Evolutionary conservation across 2,113 vertebrate genomes (phyloP), one percentile per base, ranked within the genome.

Genomic region (Naja naja): DNA sequence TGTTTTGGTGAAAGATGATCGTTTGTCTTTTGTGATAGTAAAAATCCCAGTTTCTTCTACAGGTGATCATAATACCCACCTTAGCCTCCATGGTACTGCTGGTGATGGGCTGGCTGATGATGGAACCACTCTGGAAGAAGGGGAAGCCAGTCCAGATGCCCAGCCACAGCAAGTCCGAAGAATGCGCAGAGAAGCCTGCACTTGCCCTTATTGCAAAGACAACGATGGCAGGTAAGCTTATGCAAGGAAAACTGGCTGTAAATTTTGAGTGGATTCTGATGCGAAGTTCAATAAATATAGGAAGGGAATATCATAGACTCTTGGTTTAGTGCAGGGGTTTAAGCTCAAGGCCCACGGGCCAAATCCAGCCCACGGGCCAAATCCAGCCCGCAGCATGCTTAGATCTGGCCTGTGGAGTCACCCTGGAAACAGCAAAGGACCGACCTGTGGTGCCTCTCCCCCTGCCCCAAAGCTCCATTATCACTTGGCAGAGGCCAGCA

Each of bases 121-220:
- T 30, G 96, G 97, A 89, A 45, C 97, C 2, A 96, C 97, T 0
- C 95, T 99, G 96, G 98, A 99, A 85, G 98, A 99, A 85, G 98
- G 98, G 2, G 97, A 98, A 5, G 98, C 98, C 9, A 97, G 98
- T 74, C 98, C 98, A 0, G 98, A 99, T 87, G 96, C 97, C 0
- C 98, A 98, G 23, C 98, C 97, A 18, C 97, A 98, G 60, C 98
- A 98, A 95, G 98, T 98, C 27, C 96, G 99, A 81, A 98, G 99
- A 58, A 98, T 98, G 0, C 98, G 99, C 30, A 95, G 99, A 92
- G 99, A 99, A 96, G 99, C 99, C 2, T 99, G 99, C 60, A 99
- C 99, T 89, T 99, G 99, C 90, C 99, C 99, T n/a, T 99, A 98
- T 95, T 99, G 99, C 98, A 99, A 99, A 94, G 99, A 99, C 47